Evolutionary conservation across 1,140 invertebrate genomes (phyloP).

Genomic region (Lordiphosa stackelbergi): DNA sequence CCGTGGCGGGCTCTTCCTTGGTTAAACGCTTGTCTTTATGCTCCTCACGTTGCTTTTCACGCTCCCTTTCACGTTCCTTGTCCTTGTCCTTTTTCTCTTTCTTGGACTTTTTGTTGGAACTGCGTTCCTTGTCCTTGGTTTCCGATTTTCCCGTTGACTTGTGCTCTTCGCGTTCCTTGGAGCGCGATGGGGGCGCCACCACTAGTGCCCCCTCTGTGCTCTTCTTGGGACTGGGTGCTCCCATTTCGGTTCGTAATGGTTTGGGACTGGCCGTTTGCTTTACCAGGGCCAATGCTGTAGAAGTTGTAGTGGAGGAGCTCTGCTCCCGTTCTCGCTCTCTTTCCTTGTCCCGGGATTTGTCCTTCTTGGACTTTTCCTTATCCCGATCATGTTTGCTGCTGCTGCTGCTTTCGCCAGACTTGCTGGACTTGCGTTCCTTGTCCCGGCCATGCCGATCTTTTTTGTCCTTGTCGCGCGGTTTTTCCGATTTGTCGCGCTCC

Average conservation of each 20-base stretch:
- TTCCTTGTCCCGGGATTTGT: constrained; percentile 81
- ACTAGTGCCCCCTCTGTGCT: neutral
- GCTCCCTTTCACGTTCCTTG: constrained; percentile 78
- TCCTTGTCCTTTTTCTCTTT: constrained; percentile 77
- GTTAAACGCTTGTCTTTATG: constrained; percentile 72
- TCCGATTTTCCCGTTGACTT: constrained; percentile 64
- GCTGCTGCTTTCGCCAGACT: constrained; percentile 77
- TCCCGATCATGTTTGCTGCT: constrained; percentile 81
- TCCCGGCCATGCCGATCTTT: constrained; percentile 82
- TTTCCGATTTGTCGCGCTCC: constrained; percentile 69
- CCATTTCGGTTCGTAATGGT: constrained; percentile 46
- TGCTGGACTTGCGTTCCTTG: constrained; percentile 76
- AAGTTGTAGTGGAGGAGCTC: constrained; percentile 44
- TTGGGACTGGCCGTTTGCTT: constrained; percentile 81
- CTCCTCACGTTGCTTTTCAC: constrained; percentile 64
- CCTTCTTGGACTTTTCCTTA: constrained; percentile 83
- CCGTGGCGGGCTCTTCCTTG: constrained; percentile 62
- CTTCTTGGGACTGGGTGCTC: constrained; percentile 48
- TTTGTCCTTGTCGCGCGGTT: constrained; percentile 79
- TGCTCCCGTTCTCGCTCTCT: constrained; percentile 81
- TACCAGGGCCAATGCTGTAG: constrained; percentile 37
- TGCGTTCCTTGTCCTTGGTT: constrained; percentile 78
- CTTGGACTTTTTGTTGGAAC: constrained; percentile 79
- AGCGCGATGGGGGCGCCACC: constrained; percentile 32
- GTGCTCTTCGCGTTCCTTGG: constrained; percentile 74